These are phyloP conservation scores for Oncorhynchus keta DNA, from an alignment of 2,113 vertebrate species.

Conservation along the genomic window DNA sequence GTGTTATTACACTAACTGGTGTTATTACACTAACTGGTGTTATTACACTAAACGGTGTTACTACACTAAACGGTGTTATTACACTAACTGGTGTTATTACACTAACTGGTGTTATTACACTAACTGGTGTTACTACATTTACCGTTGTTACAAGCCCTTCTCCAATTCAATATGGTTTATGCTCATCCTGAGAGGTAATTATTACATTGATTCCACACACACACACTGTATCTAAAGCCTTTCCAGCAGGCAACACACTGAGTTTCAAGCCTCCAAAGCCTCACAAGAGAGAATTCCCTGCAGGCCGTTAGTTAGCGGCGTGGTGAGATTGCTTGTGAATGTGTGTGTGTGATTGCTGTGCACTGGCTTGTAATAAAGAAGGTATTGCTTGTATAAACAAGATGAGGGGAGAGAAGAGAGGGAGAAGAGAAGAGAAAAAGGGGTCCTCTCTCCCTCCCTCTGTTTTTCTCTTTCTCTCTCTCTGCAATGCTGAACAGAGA, in stretches of 20 bases:
- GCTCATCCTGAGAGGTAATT: no score
- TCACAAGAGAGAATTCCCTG: slow-evolving; percentile 50
- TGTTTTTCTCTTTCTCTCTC: background rate
- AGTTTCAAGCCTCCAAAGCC: background rate
- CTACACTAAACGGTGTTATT: no score
- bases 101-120: no score
- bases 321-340: slow-evolving; percentile 58
- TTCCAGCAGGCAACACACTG: background rate
- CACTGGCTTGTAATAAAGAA: slow-evolving; percentile 64
- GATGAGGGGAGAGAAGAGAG: slow-evolving; percentile 10
- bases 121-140: no score
- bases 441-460: background rate
- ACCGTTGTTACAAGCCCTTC: no score
- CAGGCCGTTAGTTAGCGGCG: slow-evolving; percentile 63
- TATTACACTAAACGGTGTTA: no score
- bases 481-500: background rate
- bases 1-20: no score
- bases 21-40: no score
- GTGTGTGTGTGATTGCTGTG: no score
- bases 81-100: no score
- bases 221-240: slow-evolving; percentile 31
- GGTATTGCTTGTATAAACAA: slow-evolving; percentile 53
- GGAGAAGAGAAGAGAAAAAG: background rate
- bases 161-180: no score
- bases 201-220: no score